phyloP scores from a whole-genome alignment of 2,113 vertebrate genomes.

The Danio rerio region GRCz12tu NC_133187.1:19731001-19731500 shows the following conservation, averaged over 20 bases:
- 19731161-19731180: constrained; percentile 67
- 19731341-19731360: too few relatives aligned
- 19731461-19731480: too few relatives aligned
- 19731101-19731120: constrained; percentile 65
- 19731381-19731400: too few relatives aligned
- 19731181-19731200: constrained; percentile 20
- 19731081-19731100: constrained; percentile 35
- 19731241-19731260: constrained; percentile 50
- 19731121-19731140: constrained; percentile 68
- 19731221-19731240: constrained; percentile 54
- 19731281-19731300: neutral
- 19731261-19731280: constrained; percentile 62
- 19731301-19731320: neutral
- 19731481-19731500: too few relatives aligned
- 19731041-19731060: neutral
- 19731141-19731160: constrained; percentile 59
- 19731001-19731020: neutral
- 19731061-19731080: neutral
- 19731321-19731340: neutral
- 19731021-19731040: constrained; percentile 6
- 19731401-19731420: too few relatives aligned
- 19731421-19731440: too few relatives aligned
- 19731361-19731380: too few relatives aligned
- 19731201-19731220: constrained; percentile 45
- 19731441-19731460: too few relatives aligned